Evolutionary conservation across 2,797 vertebrate genomes (phyloP).

Genomic region (Hoplostethus atlanticus): DNA sequence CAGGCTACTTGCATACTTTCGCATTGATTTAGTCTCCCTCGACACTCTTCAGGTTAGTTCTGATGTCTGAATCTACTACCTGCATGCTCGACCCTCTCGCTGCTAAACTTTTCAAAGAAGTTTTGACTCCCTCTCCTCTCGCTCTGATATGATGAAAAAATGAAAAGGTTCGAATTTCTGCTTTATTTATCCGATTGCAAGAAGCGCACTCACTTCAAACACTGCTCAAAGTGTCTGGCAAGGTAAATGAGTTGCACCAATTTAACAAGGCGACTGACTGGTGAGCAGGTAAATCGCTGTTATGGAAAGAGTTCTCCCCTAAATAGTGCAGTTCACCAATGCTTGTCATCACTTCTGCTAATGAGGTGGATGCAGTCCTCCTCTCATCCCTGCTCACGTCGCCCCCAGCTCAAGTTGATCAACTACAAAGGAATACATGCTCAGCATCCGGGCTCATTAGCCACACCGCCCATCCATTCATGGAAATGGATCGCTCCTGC

Average conservation of each 20-base stretch:
- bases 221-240: background rate
- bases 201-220: background rate
- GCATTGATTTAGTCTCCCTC: too few relatives aligned
- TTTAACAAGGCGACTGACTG: background rate
- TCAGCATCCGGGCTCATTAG: slow-evolving; percentile 48
- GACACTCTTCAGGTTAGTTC: too few relatives aligned
- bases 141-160: too few relatives aligned
- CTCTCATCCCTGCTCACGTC: slow-evolving; percentile 13
- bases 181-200: background rate
- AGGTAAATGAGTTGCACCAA: slow-evolving; percentile 20
- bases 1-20: too few relatives aligned
- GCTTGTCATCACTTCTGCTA: slow-evolving; percentile 40
- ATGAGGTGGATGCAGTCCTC: slow-evolving; percentile 26
- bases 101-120: too few relatives aligned
- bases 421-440: slow-evolving; percentile 41
- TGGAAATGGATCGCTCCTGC: slow-evolving; percentile 49
- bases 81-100: too few relatives aligned
- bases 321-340: background rate
- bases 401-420: slow-evolving; percentile 31
- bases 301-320: slow-evolving; percentile 20
- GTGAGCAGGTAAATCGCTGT: slow-evolving; percentile 27
- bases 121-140: too few relatives aligned
- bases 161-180: too few relatives aligned
- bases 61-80: too few relatives aligned
- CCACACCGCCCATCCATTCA: slow-evolving; percentile 53